Base-by-base conservation (phyloP, 1,140 invertebrate species). In the Trypoxylus dichotomus region DNA sequence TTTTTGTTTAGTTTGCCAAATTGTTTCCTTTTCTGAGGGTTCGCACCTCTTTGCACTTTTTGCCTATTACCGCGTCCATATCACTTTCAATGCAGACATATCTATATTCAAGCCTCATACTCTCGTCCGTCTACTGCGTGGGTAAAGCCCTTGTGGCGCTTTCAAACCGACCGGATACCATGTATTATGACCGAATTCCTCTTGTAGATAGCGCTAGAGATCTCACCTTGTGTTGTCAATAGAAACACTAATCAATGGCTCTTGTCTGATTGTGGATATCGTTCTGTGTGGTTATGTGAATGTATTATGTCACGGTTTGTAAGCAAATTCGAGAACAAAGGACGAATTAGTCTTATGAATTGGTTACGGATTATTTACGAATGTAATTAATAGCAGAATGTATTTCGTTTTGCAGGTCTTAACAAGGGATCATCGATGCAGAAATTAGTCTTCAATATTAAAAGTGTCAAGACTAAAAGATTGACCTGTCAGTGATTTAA, bases 151-250 rank as follows among this genome's bases (percentile, higher is more conserved):
- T 54, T 54, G 47, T 15, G 15, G 42, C 19, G 19, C 47, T 54
- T 68, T 68, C 19, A 68, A 29, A 25, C 21, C 0, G 27, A 27
- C 10, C 24, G 24, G 24, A 68, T 21, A 7, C 3, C 60, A 11
- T 29, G 11, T 68, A 58, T 29, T 68, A 68, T 68, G 60, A 2
- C 15, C 60, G 24, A 27, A 13, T 68, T 27, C 15, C 21, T 25
- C 21, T 24, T 27, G 27, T 27, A 68, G 5, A 29, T 13, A 68
- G 24, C 60, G 60, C 21, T 68, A 15, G 60, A 68, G 60, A 29
- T 68, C 60, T 68, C 60, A 68, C 60, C 60, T 68, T 29, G 60
- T 29, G 24, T 68, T 15, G 24, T 68, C 60, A 29, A 68, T 68
- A 27, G 60, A 24, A 58, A 29, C 24, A 24, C 60, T 68, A 68